Base-by-base conservation (phyloP, 2,113 vertebrate species). In the Corynorhinus townsendii region DNA sequence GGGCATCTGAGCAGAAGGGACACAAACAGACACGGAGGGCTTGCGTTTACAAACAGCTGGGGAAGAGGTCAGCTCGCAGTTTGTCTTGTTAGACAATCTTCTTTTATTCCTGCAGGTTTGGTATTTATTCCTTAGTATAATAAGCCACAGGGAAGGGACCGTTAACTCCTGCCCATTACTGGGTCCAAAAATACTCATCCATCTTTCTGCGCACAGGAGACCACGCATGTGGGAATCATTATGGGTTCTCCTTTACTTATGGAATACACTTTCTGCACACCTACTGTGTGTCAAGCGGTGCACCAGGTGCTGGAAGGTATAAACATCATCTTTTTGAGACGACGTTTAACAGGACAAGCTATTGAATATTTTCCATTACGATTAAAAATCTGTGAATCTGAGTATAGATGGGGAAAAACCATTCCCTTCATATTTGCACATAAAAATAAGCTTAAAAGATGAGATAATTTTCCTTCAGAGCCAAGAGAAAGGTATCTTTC, bases 1-100 rank as follows among this genome's bases (percentile, higher is more conserved):
- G 99, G 83, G 99, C 99, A 99, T 99, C 99, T 99, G 92, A 49
- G 56, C 68, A 97, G 95, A 33, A 95, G 59, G 94, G 87, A 96
- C 96, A 97, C 43, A 90, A 96, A 96, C 45, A 95, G 68, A 90
- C 56, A 96, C 11, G 59, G n/a, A 95, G 26, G 5, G 76, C 54
- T 77, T 87, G 77, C 77, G 79, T 90, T 97, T 64, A 95, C 20
- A 95, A 54, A 76, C 22, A 52, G 19, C 72, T 33, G 30, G 75
- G 19, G 64, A 89, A 86, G 11, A 26, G 66, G 79, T 77, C 4
- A 15, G 54, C 28, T 49, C 11, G 95, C 92, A 95, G 14, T 59
- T 33, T 30, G 68, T 20, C 43, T 62, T 82, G 26, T 16, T 16
- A 10, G 26, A 45, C 16, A 33, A 24, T 49, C 49, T 11, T 30